Evolutionary conservation across 2,888 invertebrate genomes (phyloP).

Genomic region (Hypolimnas misippus): DNA sequence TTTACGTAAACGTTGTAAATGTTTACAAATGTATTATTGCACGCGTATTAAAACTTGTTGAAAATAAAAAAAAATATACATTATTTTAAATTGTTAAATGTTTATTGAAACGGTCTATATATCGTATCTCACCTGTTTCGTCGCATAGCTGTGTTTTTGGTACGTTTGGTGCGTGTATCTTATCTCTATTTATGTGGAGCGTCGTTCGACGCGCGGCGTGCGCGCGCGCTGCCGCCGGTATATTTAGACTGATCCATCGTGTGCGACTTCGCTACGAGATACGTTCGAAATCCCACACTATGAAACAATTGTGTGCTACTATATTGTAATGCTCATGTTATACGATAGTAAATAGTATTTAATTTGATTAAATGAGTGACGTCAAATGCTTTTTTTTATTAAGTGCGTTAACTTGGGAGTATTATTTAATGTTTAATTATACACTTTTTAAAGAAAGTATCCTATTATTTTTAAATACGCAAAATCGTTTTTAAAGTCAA

Average conservation of each 20-base stretch:
- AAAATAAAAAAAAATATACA: slow-evolving; percentile 42
- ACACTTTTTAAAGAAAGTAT: too few species aligned
- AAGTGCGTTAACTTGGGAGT: not conserved
- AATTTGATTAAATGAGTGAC: not conserved
- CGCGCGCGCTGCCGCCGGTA: slow-evolving; percentile 76
- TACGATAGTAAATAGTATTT: too few species aligned
- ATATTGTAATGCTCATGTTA: slow-evolving; percentile 18
- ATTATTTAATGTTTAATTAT: too few species aligned
- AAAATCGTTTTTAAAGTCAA: too few species aligned
- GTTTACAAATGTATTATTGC: slow-evolving; percentile 64
- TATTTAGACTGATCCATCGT: slow-evolving; percentile 79
- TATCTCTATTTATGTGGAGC: slow-evolving; percentile 71
- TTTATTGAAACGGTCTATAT: slow-evolving; percentile 6
- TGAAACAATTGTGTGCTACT: slow-evolving; percentile 23
- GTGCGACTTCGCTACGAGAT: slow-evolving; percentile 43
- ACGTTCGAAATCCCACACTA: slow-evolving; percentile 40
- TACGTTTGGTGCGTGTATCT: slow-evolving; percentile 69
- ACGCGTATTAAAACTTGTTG: slow-evolving; percentile 44
- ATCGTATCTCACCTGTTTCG: slow-evolving; percentile 70
- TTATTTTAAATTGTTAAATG: slow-evolving; percentile 48
- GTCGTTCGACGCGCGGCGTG: slow-evolving; percentile 58
- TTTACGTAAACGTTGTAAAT: slow-evolving; percentile 57
- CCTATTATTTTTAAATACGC: too few species aligned
- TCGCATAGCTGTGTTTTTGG: slow-evolving; percentile 67
- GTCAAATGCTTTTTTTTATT: not conserved